A percentile compares a stretch with the other conserved stretches of the same genome.
phyloP scores from a whole-genome alignment of 2,113 vertebrate species.

The Notothenia coriiceps region DNA sequence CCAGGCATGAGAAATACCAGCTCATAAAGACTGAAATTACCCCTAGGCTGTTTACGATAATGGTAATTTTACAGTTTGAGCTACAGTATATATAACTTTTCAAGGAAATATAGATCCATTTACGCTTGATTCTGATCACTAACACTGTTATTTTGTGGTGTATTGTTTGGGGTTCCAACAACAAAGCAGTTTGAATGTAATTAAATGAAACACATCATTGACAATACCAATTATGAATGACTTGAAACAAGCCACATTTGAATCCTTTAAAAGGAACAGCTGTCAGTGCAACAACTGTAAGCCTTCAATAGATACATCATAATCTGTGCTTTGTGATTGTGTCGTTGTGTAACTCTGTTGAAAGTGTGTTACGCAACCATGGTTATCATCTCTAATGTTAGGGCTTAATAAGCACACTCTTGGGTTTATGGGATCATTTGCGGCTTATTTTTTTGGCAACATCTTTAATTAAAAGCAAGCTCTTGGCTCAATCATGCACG shows the following conservation, averaged over 20 bases:
- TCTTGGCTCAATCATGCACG: neutral
- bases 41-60: neutral
- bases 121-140: neutral
- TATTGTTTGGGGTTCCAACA: no score
- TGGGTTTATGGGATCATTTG: neutral
- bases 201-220: neutral
- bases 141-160: no score
- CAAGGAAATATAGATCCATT: neutral
- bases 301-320: neutral
- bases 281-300: neutral
- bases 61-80: neutral
- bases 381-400: neutral
- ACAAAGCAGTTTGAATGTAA: neutral
- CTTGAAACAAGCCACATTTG: neutral
- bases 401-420: neutral
- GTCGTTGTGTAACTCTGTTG: neutral
- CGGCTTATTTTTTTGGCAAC: neutral
- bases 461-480: neutral
- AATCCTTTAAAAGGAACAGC: neutral
- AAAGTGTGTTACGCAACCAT: neutral
- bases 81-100: neutral
- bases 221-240: neutral
- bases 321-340: neutral
- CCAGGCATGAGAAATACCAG: neutral
- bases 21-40: neutral